Conservation (phyloP, 2,113 vertebrate genomes). For the Semnornis frantzii region DNA sequence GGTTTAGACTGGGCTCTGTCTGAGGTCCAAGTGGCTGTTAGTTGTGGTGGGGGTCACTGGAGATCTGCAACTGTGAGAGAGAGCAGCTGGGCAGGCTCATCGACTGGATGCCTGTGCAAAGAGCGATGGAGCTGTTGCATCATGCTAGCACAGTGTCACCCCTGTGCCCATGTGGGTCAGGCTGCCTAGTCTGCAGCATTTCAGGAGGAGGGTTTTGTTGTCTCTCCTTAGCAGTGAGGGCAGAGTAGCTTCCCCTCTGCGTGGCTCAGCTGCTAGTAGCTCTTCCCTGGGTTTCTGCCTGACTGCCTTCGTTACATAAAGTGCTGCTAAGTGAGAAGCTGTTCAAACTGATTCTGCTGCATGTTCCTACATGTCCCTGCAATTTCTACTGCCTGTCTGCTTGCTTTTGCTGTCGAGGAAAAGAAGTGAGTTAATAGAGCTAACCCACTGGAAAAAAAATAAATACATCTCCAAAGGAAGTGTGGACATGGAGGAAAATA, state of each 20-base stretch:
- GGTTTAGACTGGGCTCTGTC: not conserved
- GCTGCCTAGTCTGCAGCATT: not conserved
- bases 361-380: slow-evolving; percentile 7
- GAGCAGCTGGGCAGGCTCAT: not conserved
- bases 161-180: not conserved
- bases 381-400: not conserved
- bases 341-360: not conserved
- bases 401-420: slow-evolving; percentile 24
- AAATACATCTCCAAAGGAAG: not conserved
- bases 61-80: not conserved
- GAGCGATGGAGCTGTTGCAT: not conserved
- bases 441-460: not conserved
- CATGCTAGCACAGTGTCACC: not conserved
- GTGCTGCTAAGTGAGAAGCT: not conserved
- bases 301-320: slow-evolving; percentile 17
- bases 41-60: not conserved
- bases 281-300: slow-evolving; percentile 11
- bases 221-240: not conserved
- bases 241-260: not conserved
- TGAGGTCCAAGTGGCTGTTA: not conserved
- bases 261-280: not conserved
- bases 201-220: not conserved
- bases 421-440: not conserved
- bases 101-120: not conserved
- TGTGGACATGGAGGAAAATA: not conserved